phyloP scores from a whole-genome alignment of 2,797 vertebrate species.

The Holocentrus rufus region DNA sequence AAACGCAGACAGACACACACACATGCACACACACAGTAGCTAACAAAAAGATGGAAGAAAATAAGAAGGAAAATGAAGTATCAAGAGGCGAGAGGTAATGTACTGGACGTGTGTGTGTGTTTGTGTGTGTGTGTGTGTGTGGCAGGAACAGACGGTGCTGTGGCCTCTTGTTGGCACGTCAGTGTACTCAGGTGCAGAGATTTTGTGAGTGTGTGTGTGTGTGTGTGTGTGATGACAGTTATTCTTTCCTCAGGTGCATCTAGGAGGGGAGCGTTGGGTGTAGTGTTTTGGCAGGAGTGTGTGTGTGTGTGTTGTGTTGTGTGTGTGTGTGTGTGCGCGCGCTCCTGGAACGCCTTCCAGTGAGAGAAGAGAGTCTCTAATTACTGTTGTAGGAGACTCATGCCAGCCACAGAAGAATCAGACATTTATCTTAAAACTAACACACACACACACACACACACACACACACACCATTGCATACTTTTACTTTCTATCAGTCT shows the following conservation, averaged over 20 bases:
- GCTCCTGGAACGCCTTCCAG: conserved; percentile 53
- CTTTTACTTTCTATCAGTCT: neutral
- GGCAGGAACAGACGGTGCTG: conserved; percentile 56
- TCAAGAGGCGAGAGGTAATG: neutral
- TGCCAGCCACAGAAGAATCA: conserved; percentile 72
- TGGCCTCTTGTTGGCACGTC: conserved; percentile 63
- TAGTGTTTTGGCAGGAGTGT: conserved; percentile 58
- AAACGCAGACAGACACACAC: neutral
- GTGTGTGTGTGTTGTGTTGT: conserved; percentile 7
- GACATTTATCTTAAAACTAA: conserved; percentile 60
- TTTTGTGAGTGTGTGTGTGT: conserved; percentile 26
- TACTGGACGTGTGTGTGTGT: conserved; percentile 4
- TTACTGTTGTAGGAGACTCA: conserved; percentile 54
- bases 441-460: conserved; percentile 17
- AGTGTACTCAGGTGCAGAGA: conserved; percentile 59
- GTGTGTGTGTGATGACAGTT: conserved; percentile 51
- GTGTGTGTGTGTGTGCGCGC: neutral
- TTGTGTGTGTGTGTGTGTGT: conserved; percentile 32
- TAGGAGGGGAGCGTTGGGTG: conserved; percentile 52
- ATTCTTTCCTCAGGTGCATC: conserved; percentile 65
- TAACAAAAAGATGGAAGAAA: neutral
- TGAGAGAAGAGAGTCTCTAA: conserved; percentile 47
- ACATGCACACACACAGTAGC: neutral
- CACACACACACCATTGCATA: conserved; percentile 5
- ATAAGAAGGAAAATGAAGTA: neutral